These are phyloP conservation scores for Argyrosomus japonicus DNA, from an alignment of 2,113 vertebrate species.

Conservation along the genomic window DNA sequence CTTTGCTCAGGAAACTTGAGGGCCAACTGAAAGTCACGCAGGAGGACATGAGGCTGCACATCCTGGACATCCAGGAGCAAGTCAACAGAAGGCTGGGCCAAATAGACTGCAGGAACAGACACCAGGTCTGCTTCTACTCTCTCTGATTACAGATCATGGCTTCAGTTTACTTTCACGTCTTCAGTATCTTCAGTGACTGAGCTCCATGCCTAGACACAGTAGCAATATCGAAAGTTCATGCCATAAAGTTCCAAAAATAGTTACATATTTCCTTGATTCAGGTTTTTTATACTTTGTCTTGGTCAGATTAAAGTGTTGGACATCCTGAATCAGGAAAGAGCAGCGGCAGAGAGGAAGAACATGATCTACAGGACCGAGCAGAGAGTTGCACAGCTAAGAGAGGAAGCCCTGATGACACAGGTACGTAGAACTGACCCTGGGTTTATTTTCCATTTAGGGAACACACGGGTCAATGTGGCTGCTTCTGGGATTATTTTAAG, in stretches of 20 bases:
- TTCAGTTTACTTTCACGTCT: background rate
- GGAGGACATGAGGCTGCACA: constrained; percentile 89
- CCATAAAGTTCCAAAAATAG: background rate
- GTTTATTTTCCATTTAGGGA: too few relatives aligned
- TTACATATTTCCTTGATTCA: background rate
- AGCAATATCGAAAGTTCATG: background rate
- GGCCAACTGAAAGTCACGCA: constrained; percentile 88
- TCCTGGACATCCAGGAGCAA: constrained; percentile 88
- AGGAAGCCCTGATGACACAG: constrained; percentile 85
- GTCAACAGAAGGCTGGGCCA: constrained; percentile 88
- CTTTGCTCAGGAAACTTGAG: constrained; percentile 89
- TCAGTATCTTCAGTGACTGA: background rate
- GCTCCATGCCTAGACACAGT: too few relatives aligned
- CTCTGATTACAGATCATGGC: background rate
- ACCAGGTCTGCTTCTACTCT: constrained; percentile 81
- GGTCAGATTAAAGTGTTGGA: constrained; percentile 89
- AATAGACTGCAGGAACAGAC: constrained; percentile 88
- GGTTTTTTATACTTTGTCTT: background rate
- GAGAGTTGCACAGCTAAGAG: constrained; percentile 78
- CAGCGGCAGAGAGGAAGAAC: constrained; percentile 86
- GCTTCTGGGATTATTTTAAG: too few relatives aligned
- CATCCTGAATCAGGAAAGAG: constrained; percentile 87
- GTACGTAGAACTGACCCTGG: constrained; percentile 66
- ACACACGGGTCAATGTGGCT: too few relatives aligned
- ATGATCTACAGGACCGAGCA: constrained; percentile 87